Base-by-base conservation (phyloP, 2,888 invertebrate genomes). In the Charanyca ferruginea region DNA sequence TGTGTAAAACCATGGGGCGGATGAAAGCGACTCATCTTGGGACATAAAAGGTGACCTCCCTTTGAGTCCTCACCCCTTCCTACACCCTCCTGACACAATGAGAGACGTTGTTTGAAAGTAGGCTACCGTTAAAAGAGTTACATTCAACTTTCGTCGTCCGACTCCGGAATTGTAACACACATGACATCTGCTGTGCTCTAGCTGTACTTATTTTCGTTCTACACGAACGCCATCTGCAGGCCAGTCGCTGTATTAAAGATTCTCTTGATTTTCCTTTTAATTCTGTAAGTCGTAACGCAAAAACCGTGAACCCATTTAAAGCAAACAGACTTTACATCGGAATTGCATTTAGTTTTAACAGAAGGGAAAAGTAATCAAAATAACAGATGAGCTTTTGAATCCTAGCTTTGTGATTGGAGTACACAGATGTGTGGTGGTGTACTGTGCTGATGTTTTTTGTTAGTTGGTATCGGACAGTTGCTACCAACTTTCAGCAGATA, bases 21-120 rank as follows among this genome's bases (percentile, higher is more conserved):
- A 64, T 75, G 66, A 73, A 77, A 66, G 58, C 25, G 63, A 48
- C 65, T 66, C 81, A 66, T 77, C 80, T 79, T 65, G 79, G 73
- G 64, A 83, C 79, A 87, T 86, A 87, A 91, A 91, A 86, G 89
- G 85, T 86, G 88, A 89, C 89, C 88, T 85, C 86, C 67, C 90
- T 88, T 89, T 88, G 87, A 83, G 59, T 25, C 45, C 44, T 38
- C 52, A 42, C 48, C 64, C 59, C 35, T 32, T 47, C 28, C 52
- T 35, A 13, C 23, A 45, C 58, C 58, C 64, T 59, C 47, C 45
- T 59, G 76, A 61, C 82, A 84, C 86, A 85, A 84, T 83, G 77
- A 62, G 53, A 66, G 47, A 48, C 65, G 73, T 83, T 83, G 85
- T 87, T 78, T 83, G 73, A 77, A 90, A 89, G 89, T 89, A 87